These are phyloP conservation scores for Coturnix japonica DNA, from an alignment of 2,113 vertebrate species.

Conservation along the genomic window DNA sequence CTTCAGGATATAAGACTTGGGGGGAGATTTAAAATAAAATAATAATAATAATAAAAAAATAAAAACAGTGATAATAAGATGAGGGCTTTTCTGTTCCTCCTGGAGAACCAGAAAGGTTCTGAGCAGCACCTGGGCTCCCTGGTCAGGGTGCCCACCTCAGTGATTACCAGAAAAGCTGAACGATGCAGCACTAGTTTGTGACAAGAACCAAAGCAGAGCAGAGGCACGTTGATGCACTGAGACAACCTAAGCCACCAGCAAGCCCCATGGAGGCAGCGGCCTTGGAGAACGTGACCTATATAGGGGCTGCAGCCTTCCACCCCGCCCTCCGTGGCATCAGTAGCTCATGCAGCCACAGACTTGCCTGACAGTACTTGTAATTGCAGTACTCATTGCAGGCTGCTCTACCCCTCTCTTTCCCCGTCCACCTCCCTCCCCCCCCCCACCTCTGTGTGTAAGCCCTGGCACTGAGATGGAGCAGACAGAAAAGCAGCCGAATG, in stretches of 20 bases:
- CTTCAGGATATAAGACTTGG: neutral
- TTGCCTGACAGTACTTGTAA: constrained; percentile 46
- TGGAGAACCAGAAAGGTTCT: neutral
- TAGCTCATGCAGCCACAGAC: neutral
- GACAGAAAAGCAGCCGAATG: neutral
- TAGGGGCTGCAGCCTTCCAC: constrained; percentile 45
- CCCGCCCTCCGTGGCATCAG: constrained; percentile 38
- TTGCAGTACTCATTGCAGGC: neutral
- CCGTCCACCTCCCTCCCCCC: no score
- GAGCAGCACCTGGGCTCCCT: neutral
- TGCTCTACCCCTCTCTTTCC: neutral
- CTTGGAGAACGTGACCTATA: constrained; percentile 68
- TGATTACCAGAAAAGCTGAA: constrained; percentile 31
- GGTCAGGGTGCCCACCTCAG: constrained; percentile 55
- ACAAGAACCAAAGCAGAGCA: constrained; percentile 41
- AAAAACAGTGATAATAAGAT: neutral
- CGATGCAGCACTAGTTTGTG: constrained; percentile 39
- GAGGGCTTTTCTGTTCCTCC: neutral
- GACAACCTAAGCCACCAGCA: constrained; percentile 61
- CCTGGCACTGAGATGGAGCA: neutral
- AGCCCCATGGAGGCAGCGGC: constrained; percentile 52
- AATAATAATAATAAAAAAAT: constrained; percentile 15
- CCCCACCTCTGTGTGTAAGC: neutral
- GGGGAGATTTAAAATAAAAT: constrained; percentile 7
- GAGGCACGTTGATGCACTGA: constrained; percentile 47